Percentiles rank a stretch among this genome's conserved stretches.
These are phyloP conservation scores for Artibeus lituratus DNA, from an alignment of 2,797 vertebrate species.

Conservation along the genomic window DNA sequence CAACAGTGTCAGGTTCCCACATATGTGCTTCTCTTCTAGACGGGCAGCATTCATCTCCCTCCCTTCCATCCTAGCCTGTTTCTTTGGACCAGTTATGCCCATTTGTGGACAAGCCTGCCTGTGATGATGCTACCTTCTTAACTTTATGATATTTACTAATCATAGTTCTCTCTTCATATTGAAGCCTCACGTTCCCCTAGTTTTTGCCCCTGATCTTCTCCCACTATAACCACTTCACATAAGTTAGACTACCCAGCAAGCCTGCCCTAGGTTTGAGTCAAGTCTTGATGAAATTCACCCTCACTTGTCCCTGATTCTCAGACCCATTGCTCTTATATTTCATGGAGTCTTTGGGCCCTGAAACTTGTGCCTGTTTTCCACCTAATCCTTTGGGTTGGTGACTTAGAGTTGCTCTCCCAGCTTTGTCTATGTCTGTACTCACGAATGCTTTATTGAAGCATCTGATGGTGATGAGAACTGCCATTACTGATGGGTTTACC, in stretches of 20 bases:
- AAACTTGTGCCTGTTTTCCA: background rate
- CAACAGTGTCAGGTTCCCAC: background rate
- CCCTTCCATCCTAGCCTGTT: background rate
- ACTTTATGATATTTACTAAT: background rate
- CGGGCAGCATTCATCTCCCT: background rate
- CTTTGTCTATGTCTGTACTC: background rate
- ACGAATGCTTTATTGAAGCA: background rate
- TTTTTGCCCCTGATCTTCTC: background rate
- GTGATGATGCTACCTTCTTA: background rate
- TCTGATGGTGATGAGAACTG: background rate
- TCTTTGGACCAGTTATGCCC: background rate
- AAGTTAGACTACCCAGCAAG: background rate
- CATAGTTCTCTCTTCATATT: background rate
- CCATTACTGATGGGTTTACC: background rate
- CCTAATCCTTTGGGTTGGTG: background rate
- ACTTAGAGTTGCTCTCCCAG: background rate
- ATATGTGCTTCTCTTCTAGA: background rate
- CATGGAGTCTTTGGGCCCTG: background rate
- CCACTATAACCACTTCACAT: background rate
- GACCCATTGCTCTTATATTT: background rate
- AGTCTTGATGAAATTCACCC: background rate
- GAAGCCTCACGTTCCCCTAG: background rate
- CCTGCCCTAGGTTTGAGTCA: background rate
- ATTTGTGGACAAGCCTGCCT: background rate
- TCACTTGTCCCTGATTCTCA: background rate